Base-by-base conservation (phyloP, 2,888 invertebrate species). In the Blera fallax region DNA sequence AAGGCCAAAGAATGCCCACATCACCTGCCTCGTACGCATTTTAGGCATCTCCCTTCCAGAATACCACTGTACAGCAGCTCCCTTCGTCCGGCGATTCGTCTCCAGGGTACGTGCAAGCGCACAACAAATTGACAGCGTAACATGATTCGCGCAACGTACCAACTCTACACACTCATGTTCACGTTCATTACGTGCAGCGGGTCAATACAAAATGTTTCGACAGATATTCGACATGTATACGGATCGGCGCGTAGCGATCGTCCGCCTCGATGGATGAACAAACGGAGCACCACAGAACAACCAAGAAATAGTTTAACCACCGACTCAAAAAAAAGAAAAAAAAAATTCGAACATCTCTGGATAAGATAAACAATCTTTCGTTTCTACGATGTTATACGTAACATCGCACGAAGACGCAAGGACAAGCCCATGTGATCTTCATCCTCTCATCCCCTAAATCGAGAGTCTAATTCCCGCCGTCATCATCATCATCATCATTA, bases 101-200 rank as follows among this genome's bases (percentile, higher is more conserved):
- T 70, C 34, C 27, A 24, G 32, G 64, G 56, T 70, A 85, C 85
- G 85, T 77, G 85, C 85, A 85, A 85, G 85, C 81, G 76, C 81
- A 85, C 76, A 85, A 85, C 85, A 85, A 85, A 85, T 81, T 85
- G 85, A 85, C 85, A 85, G 76, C 81, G 81, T 72, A 81, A 85
- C 85, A 85, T 85, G 85, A 81, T 77, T 81, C 81, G 77, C 76
- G 80, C 81, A 77, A 67, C 81, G 60, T 81, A 85, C 81, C 81
- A 76, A 76, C 80, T 65, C 72, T 29, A 62, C 81, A 77, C 85
- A 81, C 81, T 72, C 85, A 72, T 85, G 85, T 85, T 81, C 74
- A 60, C 85, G 85, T 85, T 85, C 85, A 85, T 85, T 85, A 85
- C 85, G 85, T 85, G 85, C 85, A 81, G 81, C 81, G 72, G 81